Evolutionary conservation across 2,113 vertebrate species (phyloP), one percentile per base, ranked within the genome.

Genomic region (Toxotes chatareus): DNA sequence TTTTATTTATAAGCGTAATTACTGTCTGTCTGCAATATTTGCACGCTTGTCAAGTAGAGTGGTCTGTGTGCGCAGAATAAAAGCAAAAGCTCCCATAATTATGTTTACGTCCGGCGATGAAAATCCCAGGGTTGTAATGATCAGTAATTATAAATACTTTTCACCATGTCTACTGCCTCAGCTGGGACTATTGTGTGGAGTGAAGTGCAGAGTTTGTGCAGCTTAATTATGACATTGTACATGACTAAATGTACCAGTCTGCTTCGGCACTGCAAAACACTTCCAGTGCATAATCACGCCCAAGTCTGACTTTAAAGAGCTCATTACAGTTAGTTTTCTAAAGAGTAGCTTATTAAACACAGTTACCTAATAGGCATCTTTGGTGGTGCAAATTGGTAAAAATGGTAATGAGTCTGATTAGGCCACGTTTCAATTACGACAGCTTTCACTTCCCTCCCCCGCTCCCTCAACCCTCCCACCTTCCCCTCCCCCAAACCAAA

Each of bases 361-460:
- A 97, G 97, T 98, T 97, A 98, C 97, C 97, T 98, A 99, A 99
- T 99, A 99, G 98, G 97, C 97, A 97, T 98, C 97, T 98, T 97
- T 97, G 96, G 96, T 97, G 95, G 96, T 96, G 96, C 96, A 98
- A 99, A 99, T 99, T 98, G 97, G 97, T 96, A 96, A 97, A 98
- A 99, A 97, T 97, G 97, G 96, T 99, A 99, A 99, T 99, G 98
- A 98, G 97, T 96, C 97, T 99, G 97, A 99, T 99, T 98, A 99
- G 96, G 96, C 96, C 96, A 96, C 96, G 96, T 99, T 98, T 99
- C 97, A 98, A 97, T 98, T 98, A 99, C 89, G 92, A 97, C 96
- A 96, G 96, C 96, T 97, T 92, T 90, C 89, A 76, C 86, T 84
- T 66, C 79, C 85, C 73, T 34, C 73, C 70, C 59, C 72, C 69